phyloP scores from a whole-genome alignment of 2,888 invertebrate genomes.

The Apamea monoglypha region DNA sequence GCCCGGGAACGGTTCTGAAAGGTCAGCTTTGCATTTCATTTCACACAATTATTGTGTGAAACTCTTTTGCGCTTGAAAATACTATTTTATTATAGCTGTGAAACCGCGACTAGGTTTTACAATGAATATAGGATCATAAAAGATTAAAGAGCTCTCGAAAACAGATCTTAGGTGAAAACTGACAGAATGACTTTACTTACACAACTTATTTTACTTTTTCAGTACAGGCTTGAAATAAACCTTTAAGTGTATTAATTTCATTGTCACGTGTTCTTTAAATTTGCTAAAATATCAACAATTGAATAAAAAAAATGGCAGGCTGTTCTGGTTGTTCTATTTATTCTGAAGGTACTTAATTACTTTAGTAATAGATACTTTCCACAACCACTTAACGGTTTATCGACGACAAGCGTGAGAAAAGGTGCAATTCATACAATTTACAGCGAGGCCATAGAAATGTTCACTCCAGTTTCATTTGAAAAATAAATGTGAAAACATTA shows the following conservation, averaged over 20 bases:
- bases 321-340: background rate
- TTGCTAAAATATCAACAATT: no score
- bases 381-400: constrained; percentile 4
- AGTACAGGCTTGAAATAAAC: background rate
- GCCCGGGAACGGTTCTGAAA: constrained; percentile 57
- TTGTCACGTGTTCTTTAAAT: background rate
- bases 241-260: background rate
- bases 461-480: background rate
- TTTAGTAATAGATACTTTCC: background rate
- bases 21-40: constrained; percentile 73
- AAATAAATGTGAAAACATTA: constrained; percentile 4
- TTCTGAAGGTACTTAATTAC: background rate
- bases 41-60: constrained; percentile 36
- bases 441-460: constrained; percentile 8
- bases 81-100: constrained; percentile 15
- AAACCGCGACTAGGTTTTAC: background rate
- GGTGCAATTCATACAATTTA: background rate
- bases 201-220: background rate
- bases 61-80: constrained; percentile 45
- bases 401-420: constrained; percentile 33
- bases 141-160: background rate
- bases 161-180: background rate
- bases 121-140: background rate
- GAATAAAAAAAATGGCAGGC: no score
- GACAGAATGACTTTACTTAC: background rate